Evolutionary conservation across 2,113 vertebrate species (phyloP), one percentile per base, ranked within the genome.

Genomic region (Meriones unguiculatus): DNA sequence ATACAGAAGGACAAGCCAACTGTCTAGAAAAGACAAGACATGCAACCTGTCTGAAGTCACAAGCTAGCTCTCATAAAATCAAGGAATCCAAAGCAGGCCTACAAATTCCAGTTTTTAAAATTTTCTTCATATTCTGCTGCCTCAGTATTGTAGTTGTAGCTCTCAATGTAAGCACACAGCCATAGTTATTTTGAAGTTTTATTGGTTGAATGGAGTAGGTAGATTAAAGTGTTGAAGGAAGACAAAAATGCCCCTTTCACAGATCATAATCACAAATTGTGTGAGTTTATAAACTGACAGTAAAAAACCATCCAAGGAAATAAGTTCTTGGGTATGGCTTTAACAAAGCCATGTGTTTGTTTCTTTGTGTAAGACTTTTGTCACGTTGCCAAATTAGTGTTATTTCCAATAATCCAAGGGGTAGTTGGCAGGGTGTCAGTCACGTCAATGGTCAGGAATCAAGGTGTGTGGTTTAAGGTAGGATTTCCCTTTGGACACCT

Each of bases 271-370:
- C 41, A 72, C 65, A 95, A 59, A 88, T 81, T 92, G 73, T 14
- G 38, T 72, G 81, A 87, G 14, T 12, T 52, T 89, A 93, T 7
- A 46, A 89, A 93, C 2, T 94, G 54, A 69, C 5, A 96, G n/a
- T 38, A 41, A 94, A 92, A 54, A 28, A n/a, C 77, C 18, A 93
- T 62, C 89, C 54, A 96, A 87, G 50, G 86, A 95, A 86, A 90
- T 81, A 6, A 73, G 4, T 77, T 64, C 52, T 96, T 54, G 76
- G 20, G 72, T 72, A 57, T 41, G 91, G 20, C 11, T 87, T 89
- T 80, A 93, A n/a, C 70, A 28, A 96, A 91, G 30, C 64, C 41
- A 67, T 25, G 3, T 84, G 17, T 25, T 77, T 69, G 86, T 95
- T 75, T 10, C 25, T 77, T 95, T 75, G 2, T 85, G 3, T 80